phyloP scores from a whole-genome alignment of 2,113 vertebrate genomes.

The Gavialis gangeticus region DNA sequence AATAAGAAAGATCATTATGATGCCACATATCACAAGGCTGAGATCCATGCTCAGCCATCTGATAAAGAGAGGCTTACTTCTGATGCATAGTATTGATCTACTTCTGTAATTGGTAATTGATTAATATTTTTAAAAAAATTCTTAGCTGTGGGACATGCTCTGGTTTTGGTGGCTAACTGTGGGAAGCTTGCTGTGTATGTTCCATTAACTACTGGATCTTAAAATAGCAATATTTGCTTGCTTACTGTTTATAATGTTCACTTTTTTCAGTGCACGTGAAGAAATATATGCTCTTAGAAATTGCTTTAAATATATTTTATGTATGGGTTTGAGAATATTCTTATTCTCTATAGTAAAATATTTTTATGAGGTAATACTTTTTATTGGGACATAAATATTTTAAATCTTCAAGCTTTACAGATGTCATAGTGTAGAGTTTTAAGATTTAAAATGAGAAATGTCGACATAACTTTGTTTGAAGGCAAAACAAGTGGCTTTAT shows the following conservation, averaged over 20 bases:
- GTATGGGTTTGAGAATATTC: background rate
- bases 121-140: slow-evolving; percentile 74
- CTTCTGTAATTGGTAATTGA: slow-evolving; percentile 92
- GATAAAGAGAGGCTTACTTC: slow-evolving; percentile 98
- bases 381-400: background rate
- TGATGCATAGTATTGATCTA: slow-evolving; percentile 93
- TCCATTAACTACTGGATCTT: slow-evolving; percentile 80
- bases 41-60: slow-evolving; percentile 99
- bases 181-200: slow-evolving; percentile 78
- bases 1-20: slow-evolving; percentile 94
- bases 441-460: slow-evolving; percentile 20
- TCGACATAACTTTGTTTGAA: background rate
- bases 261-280: slow-evolving; percentile 64
- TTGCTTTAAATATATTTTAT: slow-evolving; percentile 2
- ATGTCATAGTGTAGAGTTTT: slow-evolving; percentile 15
- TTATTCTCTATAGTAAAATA: slow-evolving; percentile 11
- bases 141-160: slow-evolving; percentile 82
- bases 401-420: slow-evolving; percentile 4
- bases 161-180: slow-evolving; percentile 88
- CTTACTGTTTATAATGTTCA: slow-evolving; percentile 63
- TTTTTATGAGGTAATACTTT: background rate
- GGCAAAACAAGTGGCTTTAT: slow-evolving; percentile 60
- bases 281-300: background rate
- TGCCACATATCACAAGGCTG: slow-evolving; percentile 98
- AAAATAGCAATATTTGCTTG: slow-evolving; percentile 77